A percentile compares a stretch with the other conserved stretches of the same genome.
These are phyloP conservation scores for Chymomyza costata DNA, from an alignment of 1,140 invertebrate genomes.

Conservation along the genomic window DNA sequence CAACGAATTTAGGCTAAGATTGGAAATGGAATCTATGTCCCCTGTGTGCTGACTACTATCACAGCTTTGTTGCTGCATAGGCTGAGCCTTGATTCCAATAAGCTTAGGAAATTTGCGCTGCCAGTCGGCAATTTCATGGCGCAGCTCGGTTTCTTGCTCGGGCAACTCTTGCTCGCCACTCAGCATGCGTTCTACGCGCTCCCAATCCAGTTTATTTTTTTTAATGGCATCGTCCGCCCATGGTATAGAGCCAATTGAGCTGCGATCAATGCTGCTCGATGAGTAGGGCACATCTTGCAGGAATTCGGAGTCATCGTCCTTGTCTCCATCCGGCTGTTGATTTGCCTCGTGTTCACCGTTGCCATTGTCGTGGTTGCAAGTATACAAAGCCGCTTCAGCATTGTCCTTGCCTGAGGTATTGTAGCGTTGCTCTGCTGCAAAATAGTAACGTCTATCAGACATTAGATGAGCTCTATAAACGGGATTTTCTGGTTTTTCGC, in stretches of 20 bases:
- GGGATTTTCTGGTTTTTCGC: slow-evolving; percentile 50
- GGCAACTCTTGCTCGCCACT: slow-evolving; percentile 52
- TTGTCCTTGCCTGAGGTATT: slow-evolving; percentile 28
- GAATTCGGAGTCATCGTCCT: slow-evolving; percentile 58
- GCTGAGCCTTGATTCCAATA: slow-evolving; percentile 26
- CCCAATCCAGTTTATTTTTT: slow-evolving; percentile 71
- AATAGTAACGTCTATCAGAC: slow-evolving; percentile 59
- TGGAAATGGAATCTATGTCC: slow-evolving; percentile 56
- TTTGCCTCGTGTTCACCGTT: slow-evolving; percentile 33
- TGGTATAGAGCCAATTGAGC: slow-evolving; percentile 69
- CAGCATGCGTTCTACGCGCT: slow-evolving; percentile 63
- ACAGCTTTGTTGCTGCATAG: slow-evolving; percentile 46
- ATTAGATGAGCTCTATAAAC: slow-evolving; percentile 48
- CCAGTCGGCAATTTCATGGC: slow-evolving; percentile 68
- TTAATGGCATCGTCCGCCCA: slow-evolving; percentile 74
- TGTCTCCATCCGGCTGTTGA: slow-evolving; percentile 33
- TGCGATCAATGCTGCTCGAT: slow-evolving; percentile 69
- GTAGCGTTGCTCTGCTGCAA: slow-evolving; percentile 44
- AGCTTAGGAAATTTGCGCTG: slow-evolving; percentile 62
- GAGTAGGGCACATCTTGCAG: slow-evolving; percentile 68
- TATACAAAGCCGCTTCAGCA: slow-evolving; percentile 27
- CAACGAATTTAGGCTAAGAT: slow-evolving; percentile 57
- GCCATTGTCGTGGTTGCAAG: slow-evolving; percentile 21
- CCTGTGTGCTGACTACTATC: slow-evolving; percentile 30
- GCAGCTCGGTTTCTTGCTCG: slow-evolving; percentile 56